A percentile compares a stretch with the other conserved stretches of the same genome.
Evolutionary conservation across 2,888 invertebrate species (phyloP).

Genomic region (Panopea generosa): DNA sequence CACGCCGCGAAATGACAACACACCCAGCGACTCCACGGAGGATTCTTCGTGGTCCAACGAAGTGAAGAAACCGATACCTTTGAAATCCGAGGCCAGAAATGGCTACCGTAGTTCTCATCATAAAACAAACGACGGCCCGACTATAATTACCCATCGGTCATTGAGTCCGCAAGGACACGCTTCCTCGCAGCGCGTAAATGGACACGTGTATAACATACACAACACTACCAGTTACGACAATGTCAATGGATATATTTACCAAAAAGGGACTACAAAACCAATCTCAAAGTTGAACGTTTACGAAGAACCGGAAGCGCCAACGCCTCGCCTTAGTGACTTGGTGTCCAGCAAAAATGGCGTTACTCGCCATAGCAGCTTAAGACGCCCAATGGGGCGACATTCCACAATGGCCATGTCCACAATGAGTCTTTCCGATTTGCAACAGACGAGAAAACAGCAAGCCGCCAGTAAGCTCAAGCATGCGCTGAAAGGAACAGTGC

Average conservation of each 20-base stretch:
- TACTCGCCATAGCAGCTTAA: conserved; percentile 56
- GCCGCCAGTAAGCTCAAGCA: conserved; percentile 57
- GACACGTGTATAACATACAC: background rate
- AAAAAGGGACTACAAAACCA: conserved; percentile 42
- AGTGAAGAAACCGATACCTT: conserved; percentile 16
- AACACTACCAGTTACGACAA: background rate
- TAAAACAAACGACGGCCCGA: too few species aligned
- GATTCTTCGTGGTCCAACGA: conserved; percentile 34
- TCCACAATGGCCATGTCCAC: conserved; percentile 43
- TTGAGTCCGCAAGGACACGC: too few species aligned
- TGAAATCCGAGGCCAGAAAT: background rate
- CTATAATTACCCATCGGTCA: background rate
- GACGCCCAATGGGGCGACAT: conserved; percentile 23
- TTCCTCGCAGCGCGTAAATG: too few species aligned
- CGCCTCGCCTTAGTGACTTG: conserved; percentile 51
- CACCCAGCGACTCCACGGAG: conserved; percentile 37
- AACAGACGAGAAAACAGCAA: conserved; percentile 58
- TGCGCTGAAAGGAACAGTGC: conserved; percentile 48
- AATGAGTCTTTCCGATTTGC: conserved; percentile 54
- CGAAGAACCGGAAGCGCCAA: conserved; percentile 34
- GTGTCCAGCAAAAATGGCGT: conserved; percentile 41
- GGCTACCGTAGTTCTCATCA: background rate
- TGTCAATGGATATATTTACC: conserved; percentile 23
- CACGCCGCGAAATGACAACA: conserved; percentile 44
- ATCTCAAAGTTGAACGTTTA: conserved; percentile 45